These are phyloP conservation scores for Laothoe populi DNA, from an alignment of 2,888 invertebrate species.

Conservation along the genomic window DNA sequence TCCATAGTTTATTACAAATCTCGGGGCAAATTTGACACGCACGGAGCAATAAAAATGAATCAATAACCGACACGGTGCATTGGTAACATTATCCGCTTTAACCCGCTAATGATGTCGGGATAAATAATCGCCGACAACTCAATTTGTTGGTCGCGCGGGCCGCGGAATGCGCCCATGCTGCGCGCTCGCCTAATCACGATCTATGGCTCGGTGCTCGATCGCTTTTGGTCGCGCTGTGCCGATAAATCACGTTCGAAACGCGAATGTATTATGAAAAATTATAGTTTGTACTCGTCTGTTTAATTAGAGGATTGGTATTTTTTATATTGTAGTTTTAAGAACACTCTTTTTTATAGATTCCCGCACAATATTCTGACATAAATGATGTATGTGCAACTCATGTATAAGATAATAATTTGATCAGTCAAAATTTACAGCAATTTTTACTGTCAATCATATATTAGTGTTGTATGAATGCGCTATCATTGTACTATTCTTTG, in stretches of 20 bases:
- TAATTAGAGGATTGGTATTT: neutral
- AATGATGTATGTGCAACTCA: no score
- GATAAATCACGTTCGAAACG: conserved; percentile 60
- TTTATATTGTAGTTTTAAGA: neutral
- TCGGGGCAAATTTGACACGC: conserved; percentile 30
- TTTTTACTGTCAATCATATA: no score
- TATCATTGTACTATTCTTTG: no score
- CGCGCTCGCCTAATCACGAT: conserved; percentile 57
- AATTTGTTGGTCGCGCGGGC: conserved; percentile 51
- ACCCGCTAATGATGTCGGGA: conserved; percentile 54
- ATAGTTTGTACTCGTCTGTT: neutral
- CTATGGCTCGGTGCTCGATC: conserved; percentile 44
- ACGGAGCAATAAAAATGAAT: conserved; percentile 42
- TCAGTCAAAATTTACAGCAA: no score
- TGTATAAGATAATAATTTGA: no score
- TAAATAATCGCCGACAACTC: conserved; percentile 66
- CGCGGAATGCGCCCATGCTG: conserved; percentile 47
- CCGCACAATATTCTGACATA: no score
- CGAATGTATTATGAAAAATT: conserved; percentile 41
- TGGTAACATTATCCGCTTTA: conserved; percentile 39
- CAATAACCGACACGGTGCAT: conserved; percentile 37
- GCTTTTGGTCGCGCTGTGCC: conserved; percentile 38
- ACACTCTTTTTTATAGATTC: neutral
- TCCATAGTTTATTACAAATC: conserved; percentile 20
- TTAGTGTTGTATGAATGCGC: no score